Evolutionary conservation across 2,113 vertebrate genomes (phyloP).

Genomic region (Sinocyclocheilus anshuiensis): DNA sequence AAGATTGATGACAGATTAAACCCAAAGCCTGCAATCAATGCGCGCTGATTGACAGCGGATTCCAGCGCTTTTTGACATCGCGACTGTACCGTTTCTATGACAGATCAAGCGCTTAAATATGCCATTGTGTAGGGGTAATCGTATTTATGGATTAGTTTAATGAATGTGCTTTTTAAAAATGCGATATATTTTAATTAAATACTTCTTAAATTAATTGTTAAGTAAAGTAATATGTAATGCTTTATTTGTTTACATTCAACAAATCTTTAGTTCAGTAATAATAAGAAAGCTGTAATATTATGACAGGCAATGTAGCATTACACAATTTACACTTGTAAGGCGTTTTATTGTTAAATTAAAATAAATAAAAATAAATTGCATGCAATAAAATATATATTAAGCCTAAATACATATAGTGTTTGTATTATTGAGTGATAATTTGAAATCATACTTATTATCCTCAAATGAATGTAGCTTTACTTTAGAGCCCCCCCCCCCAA

Average conservation of each 20-base stretch:
- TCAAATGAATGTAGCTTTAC: not conserved
- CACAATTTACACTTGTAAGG: not conserved
- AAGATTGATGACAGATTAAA: conserved; percentile 99
- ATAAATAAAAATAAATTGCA: not conserved
- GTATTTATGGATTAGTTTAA: not conserved
- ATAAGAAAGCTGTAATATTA: not conserved
- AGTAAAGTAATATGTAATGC: not conserved
- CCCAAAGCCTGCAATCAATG: conserved; percentile 82
- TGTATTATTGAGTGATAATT: not conserved
- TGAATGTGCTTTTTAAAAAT: not conserved
- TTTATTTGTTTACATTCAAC: not conserved
- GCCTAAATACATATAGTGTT: not conserved
- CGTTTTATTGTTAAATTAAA: not conserved
- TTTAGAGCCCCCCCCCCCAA: not conserved
- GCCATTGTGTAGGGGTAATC: conserved; percentile 23
- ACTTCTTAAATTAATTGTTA: not conserved
- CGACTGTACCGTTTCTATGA: conserved; percentile 61
- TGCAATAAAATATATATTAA: not conserved
- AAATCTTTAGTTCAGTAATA: not conserved
- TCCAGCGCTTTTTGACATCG: conserved; percentile 82
- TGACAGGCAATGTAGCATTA: not conserved
- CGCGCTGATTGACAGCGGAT: conserved; percentile 83
- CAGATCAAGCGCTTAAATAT: conserved; percentile 28
- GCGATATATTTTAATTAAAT: not conserved
- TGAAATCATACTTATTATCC: not conserved